phyloP scores from a whole-genome alignment of 2,888 invertebrate species.

The Girardia tigrina region DNA sequence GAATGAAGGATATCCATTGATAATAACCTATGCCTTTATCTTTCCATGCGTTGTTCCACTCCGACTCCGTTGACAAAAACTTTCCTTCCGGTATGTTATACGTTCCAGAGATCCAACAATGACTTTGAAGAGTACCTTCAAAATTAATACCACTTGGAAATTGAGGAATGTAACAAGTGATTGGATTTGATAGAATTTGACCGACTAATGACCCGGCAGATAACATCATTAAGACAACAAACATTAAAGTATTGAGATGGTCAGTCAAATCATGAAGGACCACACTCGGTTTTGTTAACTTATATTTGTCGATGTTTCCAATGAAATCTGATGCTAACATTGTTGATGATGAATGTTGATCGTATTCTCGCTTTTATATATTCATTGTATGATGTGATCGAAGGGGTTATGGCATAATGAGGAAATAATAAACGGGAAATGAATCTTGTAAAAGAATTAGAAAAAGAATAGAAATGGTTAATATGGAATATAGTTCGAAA shows the following conservation, averaged over 20 bases:
- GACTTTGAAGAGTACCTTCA: neutral
- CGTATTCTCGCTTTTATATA: no score
- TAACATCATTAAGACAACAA: neutral
- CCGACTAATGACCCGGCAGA: neutral
- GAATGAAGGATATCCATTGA: neutral
- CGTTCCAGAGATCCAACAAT: conserved; percentile 19
- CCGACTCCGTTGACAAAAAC: neutral
- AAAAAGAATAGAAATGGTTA: no score
- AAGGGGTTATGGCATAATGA: no score
- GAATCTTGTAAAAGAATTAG: no score
- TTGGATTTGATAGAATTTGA: neutral
- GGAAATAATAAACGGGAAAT: no score
- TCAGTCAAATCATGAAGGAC: neutral
- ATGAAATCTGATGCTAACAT: neutral
- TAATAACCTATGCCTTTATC: neutral
- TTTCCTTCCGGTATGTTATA: neutral
- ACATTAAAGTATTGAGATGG: neutral
- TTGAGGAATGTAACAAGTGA: neutral
- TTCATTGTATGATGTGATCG: no score
- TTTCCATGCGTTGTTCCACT: neutral
- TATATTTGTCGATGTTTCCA: neutral
- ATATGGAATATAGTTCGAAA: no score
- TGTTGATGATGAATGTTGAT: no score
- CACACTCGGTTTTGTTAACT: neutral
- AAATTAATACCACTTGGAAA: neutral